Percentiles rank a stretch among this genome's conserved stretches.
Evolutionary conservation across 2,113 vertebrate species (phyloP).

Genomic region (Lonchura striata): DNA sequence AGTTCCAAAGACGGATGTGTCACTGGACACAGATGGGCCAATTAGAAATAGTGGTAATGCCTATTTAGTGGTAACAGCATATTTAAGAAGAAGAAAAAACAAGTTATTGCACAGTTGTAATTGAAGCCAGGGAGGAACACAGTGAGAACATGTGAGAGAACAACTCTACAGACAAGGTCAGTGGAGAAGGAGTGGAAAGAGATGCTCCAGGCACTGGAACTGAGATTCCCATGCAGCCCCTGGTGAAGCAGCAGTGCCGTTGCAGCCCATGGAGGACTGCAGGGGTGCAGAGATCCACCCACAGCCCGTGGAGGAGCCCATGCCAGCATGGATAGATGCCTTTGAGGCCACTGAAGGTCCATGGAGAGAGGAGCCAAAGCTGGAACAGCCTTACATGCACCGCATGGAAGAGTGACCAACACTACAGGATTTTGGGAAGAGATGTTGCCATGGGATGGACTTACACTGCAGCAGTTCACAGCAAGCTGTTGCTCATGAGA

Average conservation of each 20-base stretch:
- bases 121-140: background rate
- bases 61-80: too few species aligned
- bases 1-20: background rate
- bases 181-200: background rate
- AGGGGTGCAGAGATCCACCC: background rate
- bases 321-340: rapidly evolving
- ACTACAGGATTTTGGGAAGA: background rate
- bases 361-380: background rate
- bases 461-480: rapidly evolving
- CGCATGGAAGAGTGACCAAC: background rate
- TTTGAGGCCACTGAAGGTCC: background rate
- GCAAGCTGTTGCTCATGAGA: background rate
- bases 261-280: background rate
- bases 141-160: background rate
- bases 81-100: background rate
- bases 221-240: background rate
- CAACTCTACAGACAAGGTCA: too few species aligned
- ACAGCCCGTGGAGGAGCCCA: background rate
- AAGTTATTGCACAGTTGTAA: background rate
- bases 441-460: background rate
- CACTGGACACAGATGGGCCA: too few species aligned
- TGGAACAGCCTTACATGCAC: background rate
- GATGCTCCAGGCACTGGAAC: background rate
- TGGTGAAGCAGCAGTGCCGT: background rate
- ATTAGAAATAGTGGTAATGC: rapidly evolving